phyloP scores from a whole-genome alignment of 2,797 vertebrate species.

The Otus scops region DNA sequence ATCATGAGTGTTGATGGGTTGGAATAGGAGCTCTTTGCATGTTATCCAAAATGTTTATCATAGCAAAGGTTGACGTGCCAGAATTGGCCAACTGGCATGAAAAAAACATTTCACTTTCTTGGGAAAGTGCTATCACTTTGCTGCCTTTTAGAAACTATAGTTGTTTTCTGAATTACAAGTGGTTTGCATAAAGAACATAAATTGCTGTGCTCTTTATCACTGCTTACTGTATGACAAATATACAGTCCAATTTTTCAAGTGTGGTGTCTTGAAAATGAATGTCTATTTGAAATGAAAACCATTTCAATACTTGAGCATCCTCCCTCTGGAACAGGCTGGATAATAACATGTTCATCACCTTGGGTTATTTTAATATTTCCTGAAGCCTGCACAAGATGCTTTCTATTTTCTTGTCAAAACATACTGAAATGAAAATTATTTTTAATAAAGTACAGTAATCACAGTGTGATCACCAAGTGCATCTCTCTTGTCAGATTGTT shows the following conservation, averaged over 20 bases:
- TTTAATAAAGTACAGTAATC: constrained; percentile 63
- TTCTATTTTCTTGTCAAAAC: constrained; percentile 69
- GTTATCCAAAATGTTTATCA: constrained; percentile 28
- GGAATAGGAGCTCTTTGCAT: constrained; percentile 10
- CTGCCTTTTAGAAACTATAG: constrained; percentile 35
- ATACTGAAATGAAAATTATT: constrained; percentile 64
- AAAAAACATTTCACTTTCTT: not conserved
- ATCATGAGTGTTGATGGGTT: not conserved
- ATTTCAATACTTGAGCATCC: constrained; percentile 43
- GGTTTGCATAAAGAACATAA: constrained; percentile 40
- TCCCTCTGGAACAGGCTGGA: constrained; percentile 45
- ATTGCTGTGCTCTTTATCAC: constrained; percentile 54
- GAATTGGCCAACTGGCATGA: constrained; percentile 20
- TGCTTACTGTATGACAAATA: constrained; percentile 42
- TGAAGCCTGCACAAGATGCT: constrained; percentile 36
- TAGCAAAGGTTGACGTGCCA: not conserved
- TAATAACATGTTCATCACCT: constrained; percentile 58
- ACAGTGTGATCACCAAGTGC: constrained; percentile 18
- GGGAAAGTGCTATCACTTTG: constrained; percentile 21
- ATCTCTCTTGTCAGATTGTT: constrained; percentile 31
- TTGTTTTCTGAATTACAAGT: constrained; percentile 53
- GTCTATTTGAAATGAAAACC: constrained; percentile 55
- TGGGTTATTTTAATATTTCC: constrained; percentile 59
- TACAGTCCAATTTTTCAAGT: constrained; percentile 49
- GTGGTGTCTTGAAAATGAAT: constrained; percentile 32